Evolutionary conservation across 2,888 invertebrate genomes (phyloP), one percentile per base, ranked within the genome.

Genomic region (Xestia sexstrigata): DNA sequence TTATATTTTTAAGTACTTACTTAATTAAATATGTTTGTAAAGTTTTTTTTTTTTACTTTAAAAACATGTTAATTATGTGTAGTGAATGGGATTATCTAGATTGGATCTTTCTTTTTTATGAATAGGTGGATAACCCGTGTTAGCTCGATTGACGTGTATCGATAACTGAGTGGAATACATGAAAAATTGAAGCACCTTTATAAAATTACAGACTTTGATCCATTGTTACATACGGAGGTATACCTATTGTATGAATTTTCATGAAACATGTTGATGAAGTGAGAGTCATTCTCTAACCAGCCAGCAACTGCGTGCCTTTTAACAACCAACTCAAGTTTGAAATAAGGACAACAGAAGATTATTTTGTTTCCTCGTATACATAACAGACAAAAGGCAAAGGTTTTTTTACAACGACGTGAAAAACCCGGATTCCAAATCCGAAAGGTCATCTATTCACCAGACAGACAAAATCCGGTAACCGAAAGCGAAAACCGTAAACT

Each of bases 401-500:
- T 63, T 74, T 67, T 74, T 67, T 55, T 74, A 39, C n/a, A 11
- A 42, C 23, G 39, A 52, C 23, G 8, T 15, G 8, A 17, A 49
- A 66, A 55, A 66, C 63, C 65, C 49, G 30, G 69, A 52, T 72
- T 70, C n/a, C 17, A 63, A 70, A 78, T 42, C 6, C 62, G 2
- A 83, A 76, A 80, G 67, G 70, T 80, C 72, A 83, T 69, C 35
- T 58, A 30, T 45, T 26, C 15, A 74, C 13, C 58, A 68, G 39
- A 60, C 58, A 68, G 39, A 60, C 67, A 69, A 35, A 74, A 47
- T 49, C n/a, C 11, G n/a, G 15, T 30, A 78, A 79, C 69, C 39
- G 84, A 88, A 86, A 88, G 87, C 81, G 87, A 88, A 86, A 85
- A 72, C 45, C 76, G 67, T 70, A 58, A 81, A 84, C 78, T 75